Base-by-base conservation (phyloP, 2,888 invertebrate species). In the Eupithecia exiguata region DNA sequence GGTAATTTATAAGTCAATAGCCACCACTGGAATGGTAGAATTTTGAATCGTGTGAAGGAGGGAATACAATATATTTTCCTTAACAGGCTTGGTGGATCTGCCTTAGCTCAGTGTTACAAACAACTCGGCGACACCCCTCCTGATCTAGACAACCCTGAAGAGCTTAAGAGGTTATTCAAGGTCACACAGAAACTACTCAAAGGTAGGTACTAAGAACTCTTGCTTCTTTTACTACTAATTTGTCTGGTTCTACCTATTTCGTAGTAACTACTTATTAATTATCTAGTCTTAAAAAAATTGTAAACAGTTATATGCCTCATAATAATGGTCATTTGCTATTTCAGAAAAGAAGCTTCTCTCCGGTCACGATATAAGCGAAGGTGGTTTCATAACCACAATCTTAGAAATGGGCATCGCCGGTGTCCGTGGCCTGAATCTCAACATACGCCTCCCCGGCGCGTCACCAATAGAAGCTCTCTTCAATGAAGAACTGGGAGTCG, bases 321-420 rank as follows among this genome's bases (percentile, higher is more conserved):
- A 30, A 30, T 30, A 30, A 30, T 1, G 30, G 4, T 30, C 4
- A 30, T 30, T n/a, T n/a, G n/a, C n/a, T n/a, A n/a, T 72, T 83
- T 6, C 87, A 97, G 97, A 96, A 80, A 95, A 95, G 5, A 96
- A 96, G 86, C 89, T 98, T 14, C 87, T 97, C 49, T 95, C 99
- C 7, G 99, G 99, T 0, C 99, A 99, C 88, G 99, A 99, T 89
- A 95, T 99, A 7, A 99, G 99, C 87, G 99, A 99, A 92, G 99
- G 99, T 35, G 99, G 99, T 43, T 94, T 99, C 46, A 95, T 99
- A 62, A 97, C 97, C 0, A 97, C 98, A 81, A 89, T 98, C 0
- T 87, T 99, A 74, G 99, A 99, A 93, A 99, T 99, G 99, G 97
- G 97, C n/a, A 98, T 99, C 87, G 98, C 96, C 73, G 99, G 99